Evolutionary conservation across 2,888 invertebrate species (phyloP).

Genomic region (Thyatira batis): DNA sequence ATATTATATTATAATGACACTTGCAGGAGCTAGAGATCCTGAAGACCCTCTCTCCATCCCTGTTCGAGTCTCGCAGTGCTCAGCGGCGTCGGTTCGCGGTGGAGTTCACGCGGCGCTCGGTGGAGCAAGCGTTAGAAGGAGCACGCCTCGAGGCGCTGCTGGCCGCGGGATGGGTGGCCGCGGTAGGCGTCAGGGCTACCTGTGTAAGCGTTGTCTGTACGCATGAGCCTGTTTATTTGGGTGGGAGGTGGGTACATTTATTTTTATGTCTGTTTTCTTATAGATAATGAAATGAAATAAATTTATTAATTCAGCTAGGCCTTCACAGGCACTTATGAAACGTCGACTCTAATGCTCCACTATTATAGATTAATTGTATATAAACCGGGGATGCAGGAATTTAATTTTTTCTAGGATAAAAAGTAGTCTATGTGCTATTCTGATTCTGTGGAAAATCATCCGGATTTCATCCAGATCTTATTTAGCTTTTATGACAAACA

Average conservation of each 20-base stretch:
- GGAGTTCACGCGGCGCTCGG: slow-evolving; percentile 85
- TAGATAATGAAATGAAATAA: too few species aligned
- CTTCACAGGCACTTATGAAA: too few species aligned
- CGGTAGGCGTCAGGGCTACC: slow-evolving; percentile 58
- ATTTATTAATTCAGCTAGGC: too few species aligned
- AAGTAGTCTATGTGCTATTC: too few species aligned
- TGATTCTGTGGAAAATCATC: too few species aligned
- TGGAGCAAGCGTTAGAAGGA: slow-evolving; percentile 79
- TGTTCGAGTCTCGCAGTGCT: slow-evolving; percentile 60
- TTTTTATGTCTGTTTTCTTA: too few species aligned
- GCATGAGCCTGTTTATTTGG: slow-evolving; percentile 85
- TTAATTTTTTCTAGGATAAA: too few species aligned
- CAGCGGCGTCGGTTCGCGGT: slow-evolving; percentile 69
- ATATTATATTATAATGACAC: slow-evolving; percentile 45
- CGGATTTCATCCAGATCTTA: too few species aligned
- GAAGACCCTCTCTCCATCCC: slow-evolving; percentile 66
- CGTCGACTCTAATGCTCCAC: too few species aligned
- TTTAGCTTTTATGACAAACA: too few species aligned
- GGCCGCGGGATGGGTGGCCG: slow-evolving; percentile 26
- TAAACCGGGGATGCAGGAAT: too few species aligned
- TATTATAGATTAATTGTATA: too few species aligned
- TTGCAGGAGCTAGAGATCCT: slow-evolving; percentile 72
- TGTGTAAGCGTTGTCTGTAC: slow-evolving; percentile 79
- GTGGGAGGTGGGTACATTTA: slow-evolving; percentile 82
- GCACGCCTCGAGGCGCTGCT: slow-evolving; percentile 58